These are phyloP conservation scores for Temnothorax curvispinosus DNA, from an alignment of 1,140 invertebrate genomes.

Conservation along the genomic window DNA sequence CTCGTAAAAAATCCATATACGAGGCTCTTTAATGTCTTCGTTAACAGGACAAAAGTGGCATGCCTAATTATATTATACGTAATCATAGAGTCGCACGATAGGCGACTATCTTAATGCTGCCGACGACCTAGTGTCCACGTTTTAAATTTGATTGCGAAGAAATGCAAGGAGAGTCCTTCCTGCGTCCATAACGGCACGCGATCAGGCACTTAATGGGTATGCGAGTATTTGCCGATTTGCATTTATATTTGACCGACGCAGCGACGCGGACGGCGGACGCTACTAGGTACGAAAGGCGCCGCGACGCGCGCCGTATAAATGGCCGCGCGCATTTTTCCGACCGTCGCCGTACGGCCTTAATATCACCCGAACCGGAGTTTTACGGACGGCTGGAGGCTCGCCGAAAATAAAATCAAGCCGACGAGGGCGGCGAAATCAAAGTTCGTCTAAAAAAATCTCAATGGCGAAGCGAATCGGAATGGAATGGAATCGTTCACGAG, in stretches of 20 bases:
- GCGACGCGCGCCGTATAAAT: conserved; percentile 25
- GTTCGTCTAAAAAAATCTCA: conserved; percentile 56
- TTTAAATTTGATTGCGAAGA: conserved; percentile 25
- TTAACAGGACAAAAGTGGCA: not conserved
- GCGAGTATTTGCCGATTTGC: conserved; percentile 70
- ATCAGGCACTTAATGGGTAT: conserved; percentile 36
- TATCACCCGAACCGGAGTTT: conserved; percentile 13
- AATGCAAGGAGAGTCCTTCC: conserved; percentile 4
- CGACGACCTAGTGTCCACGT: not conserved
- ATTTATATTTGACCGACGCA: conserved; percentile 68
- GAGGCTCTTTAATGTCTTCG: not conserved
- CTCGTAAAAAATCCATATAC: not conserved
- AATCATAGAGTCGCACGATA: not conserved
- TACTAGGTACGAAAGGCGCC: not conserved
- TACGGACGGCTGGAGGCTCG: conserved; percentile 27
- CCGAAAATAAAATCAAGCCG: conserved; percentile 28
- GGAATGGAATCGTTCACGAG: not conserved
- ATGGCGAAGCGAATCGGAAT: conserved; percentile 17
- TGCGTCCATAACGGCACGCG: conserved; percentile 53
- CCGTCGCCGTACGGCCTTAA: conserved; percentile 41
- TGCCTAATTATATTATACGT: not conserved
- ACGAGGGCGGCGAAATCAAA: conserved; percentile 60
- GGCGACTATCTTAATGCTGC: not conserved
- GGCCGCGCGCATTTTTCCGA: conserved; percentile 60
- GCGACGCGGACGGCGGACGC: conserved; percentile 31